Evolutionary conservation across 2,797 vertebrate species (phyloP), one percentile per base, ranked within the genome.

Genomic region (Alca torda): DNA sequence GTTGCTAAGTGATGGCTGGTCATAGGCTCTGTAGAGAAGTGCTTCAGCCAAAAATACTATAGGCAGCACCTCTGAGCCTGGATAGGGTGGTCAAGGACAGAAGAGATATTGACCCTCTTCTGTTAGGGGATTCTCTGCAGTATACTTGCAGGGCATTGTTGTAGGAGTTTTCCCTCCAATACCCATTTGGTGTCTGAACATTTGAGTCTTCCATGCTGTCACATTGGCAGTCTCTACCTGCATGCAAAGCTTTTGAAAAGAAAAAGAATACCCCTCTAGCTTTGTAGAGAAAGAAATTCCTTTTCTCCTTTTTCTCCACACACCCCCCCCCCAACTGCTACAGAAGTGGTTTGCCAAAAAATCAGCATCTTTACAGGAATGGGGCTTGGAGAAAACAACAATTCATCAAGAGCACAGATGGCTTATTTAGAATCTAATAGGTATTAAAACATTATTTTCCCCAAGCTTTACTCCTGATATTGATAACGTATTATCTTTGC

Each of bases 401-500:
- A 70, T 97, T 94, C 79, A 31, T 96, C 94, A 91, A 89, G 54
- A 94, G 91, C 45, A 84, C 96, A 96, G 94, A 95, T 94, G 94
- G 93, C 84, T 95, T 95, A 93, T 96, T 97, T 97, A 96, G 93
- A 96, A 75, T 90, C 84, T 97, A 96, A 96, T 96, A 96, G 94
- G 86, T 95, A 97, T 98, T 96, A 97, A 95, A 93, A 91, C 75
- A 86, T 70, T 97, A 87, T 97, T 98, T 98, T 95, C 95, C 94
- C 91, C 90, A 94, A 93, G 91, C 90, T 90, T 98, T 92, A 63
- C 78, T 97, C 75, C 94, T 94, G 96, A 92, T 98, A 95, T 94
- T 78, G 95, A 95, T 96, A 97, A 97, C 9, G 12, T 86, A 50
- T 97, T 97, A 95, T 98, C 97, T 97, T 97, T 97, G 96, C 96